Conservation (phyloP, 2,113 vertebrate genomes). For the Paralichthys olivaceus region DNA sequence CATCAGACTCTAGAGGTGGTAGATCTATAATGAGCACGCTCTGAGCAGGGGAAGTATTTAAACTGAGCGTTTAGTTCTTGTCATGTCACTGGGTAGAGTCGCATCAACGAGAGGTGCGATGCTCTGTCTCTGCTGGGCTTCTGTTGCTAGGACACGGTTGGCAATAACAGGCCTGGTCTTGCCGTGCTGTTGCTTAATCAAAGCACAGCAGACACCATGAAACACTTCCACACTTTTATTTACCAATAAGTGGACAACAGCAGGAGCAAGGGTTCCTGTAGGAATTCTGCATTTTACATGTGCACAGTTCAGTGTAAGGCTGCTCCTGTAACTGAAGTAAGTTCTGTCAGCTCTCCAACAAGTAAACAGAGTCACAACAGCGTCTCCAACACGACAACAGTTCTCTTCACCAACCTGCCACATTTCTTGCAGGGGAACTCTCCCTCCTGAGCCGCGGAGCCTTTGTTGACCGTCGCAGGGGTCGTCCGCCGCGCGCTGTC, state of each 20-base stretch:
- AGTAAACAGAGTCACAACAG: background rate
- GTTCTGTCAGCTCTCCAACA: conserved; percentile 6
- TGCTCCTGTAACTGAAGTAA: background rate
- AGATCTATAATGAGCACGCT: conserved; percentile 11
- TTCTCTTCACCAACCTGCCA: conserved; percentile 87
- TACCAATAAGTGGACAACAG: conserved; percentile 29
- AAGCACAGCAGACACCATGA: conserved; percentile 39
- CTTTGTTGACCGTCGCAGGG: conserved; percentile 79
- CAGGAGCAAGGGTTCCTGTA: conserved; percentile 15
- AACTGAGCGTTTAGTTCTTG: conserved; percentile 17
- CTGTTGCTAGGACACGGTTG: conserved; percentile 81
- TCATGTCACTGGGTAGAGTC: conserved; percentile 49
- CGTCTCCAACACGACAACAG: background rate
- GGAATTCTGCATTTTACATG: background rate
- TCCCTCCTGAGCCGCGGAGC: conserved; percentile 86
- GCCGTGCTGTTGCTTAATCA: conserved; percentile 61
- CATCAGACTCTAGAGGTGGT: background rate
- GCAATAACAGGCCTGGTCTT: conserved; percentile 73
- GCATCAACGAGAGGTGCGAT: conserved; percentile 27
- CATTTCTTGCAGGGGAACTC: conserved; percentile 99
- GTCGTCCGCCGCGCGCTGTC: conserved; percentile 77
- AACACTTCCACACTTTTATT: conserved; percentile 33
- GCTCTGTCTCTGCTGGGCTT: conserved; percentile 57
- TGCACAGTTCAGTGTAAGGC: background rate
- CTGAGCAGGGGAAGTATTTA: background rate